A percentile compares a stretch with the other conserved stretches of the same genome.
Conservation (phyloP, 2,113 vertebrate genomes). For the Hyla sarda region DNA sequence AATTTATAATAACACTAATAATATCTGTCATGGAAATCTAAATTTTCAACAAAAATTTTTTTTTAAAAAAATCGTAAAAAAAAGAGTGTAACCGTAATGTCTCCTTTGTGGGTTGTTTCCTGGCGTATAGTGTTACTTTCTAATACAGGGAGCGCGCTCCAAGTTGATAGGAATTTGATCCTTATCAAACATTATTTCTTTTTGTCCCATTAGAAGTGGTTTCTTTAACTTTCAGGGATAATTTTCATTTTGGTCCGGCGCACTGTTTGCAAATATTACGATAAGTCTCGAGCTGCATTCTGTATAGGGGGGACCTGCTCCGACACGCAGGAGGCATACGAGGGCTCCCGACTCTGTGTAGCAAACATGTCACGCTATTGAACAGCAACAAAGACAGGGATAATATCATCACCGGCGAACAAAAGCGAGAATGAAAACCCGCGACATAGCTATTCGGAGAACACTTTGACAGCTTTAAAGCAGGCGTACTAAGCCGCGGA, state of each 20-base stretch:
- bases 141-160: slow-evolving; percentile 5
- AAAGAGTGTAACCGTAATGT: neutral
- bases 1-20: too few relatives aligned
- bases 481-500: slow-evolving; percentile 19
- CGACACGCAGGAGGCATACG: slow-evolving; percentile 39
- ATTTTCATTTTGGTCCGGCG: slow-evolving; percentile 43
- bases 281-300: slow-evolving; percentile 20
- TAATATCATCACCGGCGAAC: slow-evolving; percentile 50
- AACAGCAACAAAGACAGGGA: slow-evolving; percentile 48
- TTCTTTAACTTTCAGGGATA: slow-evolving; percentile 48
- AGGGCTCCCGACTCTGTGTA: slow-evolving; percentile 48
- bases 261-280: slow-evolving; percentile 49
- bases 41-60: too few relatives aligned
- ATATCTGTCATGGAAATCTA: too few relatives aligned
- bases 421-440: slow-evolving; percentile 54
- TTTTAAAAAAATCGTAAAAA: too few relatives aligned
- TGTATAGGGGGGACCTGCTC: slow-evolving; percentile 32
- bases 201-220: slow-evolving; percentile 16
- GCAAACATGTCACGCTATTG: slow-evolving; percentile 56
- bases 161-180: slow-evolving; percentile 23
- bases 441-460: slow-evolving; percentile 51
- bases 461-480: slow-evolving; percentile 53
- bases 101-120: neutral
- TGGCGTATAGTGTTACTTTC: slow-evolving; percentile 18
- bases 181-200: neutral